phyloP scores from a whole-genome alignment of 2,797 vertebrate species.

The Hypotaenidia philippensis region DNA sequence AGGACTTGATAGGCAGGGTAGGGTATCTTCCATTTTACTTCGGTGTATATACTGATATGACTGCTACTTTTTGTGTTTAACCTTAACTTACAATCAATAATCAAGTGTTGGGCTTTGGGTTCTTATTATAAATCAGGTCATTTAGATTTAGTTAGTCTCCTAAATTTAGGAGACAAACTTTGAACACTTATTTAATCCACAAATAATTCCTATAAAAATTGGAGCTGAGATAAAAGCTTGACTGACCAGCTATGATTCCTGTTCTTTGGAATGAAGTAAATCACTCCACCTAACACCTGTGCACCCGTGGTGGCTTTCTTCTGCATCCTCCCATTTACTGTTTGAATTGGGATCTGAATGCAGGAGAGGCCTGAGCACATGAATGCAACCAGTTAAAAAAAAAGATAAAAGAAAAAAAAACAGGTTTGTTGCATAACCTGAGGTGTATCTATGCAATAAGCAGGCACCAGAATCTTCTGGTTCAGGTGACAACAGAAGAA shows the following conservation, averaged over 20 bases:
- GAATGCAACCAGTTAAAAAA: not conserved
- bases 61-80: not conserved
- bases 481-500: slow-evolving; percentile 34
- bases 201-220: not conserved
- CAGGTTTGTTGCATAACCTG: not conserved
- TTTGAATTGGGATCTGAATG: not conserved
- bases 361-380: not conserved
- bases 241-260: not conserved
- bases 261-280: slow-evolving; percentile 3
- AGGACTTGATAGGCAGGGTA: not conserved
- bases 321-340: not conserved
- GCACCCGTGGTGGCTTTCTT: not conserved
- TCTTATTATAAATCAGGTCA: not conserved
- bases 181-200: not conserved
- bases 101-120: not conserved
- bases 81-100: not conserved
- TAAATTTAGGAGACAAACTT: not conserved
- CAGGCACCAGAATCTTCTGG: slow-evolving; percentile 34
- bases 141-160: no score
- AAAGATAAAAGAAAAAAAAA: not conserved
- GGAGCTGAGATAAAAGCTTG: not conserved
- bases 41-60: not conserved
- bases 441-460: not conserved
- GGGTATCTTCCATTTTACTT: not conserved
- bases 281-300: not conserved